Evolutionary conservation across 2,113 vertebrate genomes (phyloP), one percentile per base, ranked within the genome.

Genomic region (Platanista minor): DNA sequence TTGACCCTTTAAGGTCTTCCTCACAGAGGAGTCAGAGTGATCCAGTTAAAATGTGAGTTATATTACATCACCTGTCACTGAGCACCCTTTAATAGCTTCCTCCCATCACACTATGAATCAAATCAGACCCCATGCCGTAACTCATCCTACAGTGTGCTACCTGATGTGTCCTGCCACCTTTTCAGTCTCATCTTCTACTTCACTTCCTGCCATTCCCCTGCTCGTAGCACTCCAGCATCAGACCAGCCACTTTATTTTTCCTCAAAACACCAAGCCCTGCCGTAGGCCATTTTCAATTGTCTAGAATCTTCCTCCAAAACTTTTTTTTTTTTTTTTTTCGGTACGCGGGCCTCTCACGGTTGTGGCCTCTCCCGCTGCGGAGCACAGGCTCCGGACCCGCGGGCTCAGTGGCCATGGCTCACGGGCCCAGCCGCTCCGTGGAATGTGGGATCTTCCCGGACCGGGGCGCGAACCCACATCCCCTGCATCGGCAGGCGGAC

Each of bases 271-370:
- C 66, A 81, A 46, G 18, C 2, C 13, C 23, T 29, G 3, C 6
- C 54, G 39, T 17, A 13, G 39, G 41, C 29, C 31, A 31, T 75
- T 43, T 72, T 82, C 39, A 9, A 1, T 54, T 23, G 9, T 72
- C 15, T 71, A 23, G 31, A 84, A 27, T 43, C 85, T 66, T 77
- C 21, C 46, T 83, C 67, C 39, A 71, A 92, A 92, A 71, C 36
- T 59, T 61, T n/a, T n/a, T n/a, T n/a, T n/a, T n/a, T n/a, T n/a
- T n/a, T n/a, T n/a, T n/a, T n/a, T n/a, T n/a, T n/a, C n/a, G n/a
- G n/a, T n/a, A n/a, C n/a, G n/a, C n/a, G n/a, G n/a, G n/a, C n/a
- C n/a, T n/a, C n/a, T n/a, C n/a, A n/a, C n/a, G n/a, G n/a, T n/a
- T n/a, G n/a, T n/a, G n/a, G n/a, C n/a, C n/a, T n/a, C n/a, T n/a